Evolutionary conservation across 2,888 invertebrate genomes (phyloP).

Genomic region (Atrina japonica): DNA sequence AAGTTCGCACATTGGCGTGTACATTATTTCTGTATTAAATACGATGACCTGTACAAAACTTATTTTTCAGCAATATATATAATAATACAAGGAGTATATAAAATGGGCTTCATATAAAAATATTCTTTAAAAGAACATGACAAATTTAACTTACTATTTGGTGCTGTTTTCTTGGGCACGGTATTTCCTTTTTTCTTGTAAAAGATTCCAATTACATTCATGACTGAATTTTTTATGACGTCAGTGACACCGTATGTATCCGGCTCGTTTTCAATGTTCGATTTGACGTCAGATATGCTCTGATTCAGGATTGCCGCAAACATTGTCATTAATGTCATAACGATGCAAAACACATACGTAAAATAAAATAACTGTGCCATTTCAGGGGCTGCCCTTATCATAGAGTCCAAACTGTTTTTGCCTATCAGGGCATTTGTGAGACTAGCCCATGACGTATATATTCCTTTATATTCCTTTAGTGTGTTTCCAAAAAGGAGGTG

Average conservation of each 20-base stretch:
- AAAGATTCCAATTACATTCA: constrained; percentile 23
- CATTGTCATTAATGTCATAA: constrained; percentile 66
- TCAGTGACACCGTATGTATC: constrained; percentile 26
- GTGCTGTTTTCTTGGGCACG: background rate
- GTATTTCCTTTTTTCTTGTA: constrained; percentile 1
- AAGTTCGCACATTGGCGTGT: too few relatives aligned
- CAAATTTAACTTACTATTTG: too few relatives aligned
- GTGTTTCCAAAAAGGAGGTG: constrained; percentile 74
- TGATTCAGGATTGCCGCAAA: constrained; percentile 68
- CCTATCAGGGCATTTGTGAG: constrained; percentile 76
- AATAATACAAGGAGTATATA: too few relatives aligned
- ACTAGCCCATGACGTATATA: constrained; percentile 78
- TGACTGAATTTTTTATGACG: constrained; percentile 21
- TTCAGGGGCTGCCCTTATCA: constrained; percentile 53
- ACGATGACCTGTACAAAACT: too few relatives aligned
- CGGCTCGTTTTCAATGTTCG: constrained; percentile 37
- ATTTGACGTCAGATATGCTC: constrained; percentile 57
- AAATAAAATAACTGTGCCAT: constrained; percentile 65
- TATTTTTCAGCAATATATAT: too few relatives aligned
- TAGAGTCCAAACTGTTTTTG: constrained; percentile 58
- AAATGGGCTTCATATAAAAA: too few relatives aligned
- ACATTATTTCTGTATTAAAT: too few relatives aligned
- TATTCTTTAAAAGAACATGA: too few relatives aligned
- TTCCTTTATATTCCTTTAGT: constrained; percentile 71
- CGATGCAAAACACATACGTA: constrained; percentile 61